Evolutionary conservation across 2,113 vertebrate species (phyloP), one percentile per base, ranked within the genome.

Genomic region (Genyomyrus donnyi): DNA sequence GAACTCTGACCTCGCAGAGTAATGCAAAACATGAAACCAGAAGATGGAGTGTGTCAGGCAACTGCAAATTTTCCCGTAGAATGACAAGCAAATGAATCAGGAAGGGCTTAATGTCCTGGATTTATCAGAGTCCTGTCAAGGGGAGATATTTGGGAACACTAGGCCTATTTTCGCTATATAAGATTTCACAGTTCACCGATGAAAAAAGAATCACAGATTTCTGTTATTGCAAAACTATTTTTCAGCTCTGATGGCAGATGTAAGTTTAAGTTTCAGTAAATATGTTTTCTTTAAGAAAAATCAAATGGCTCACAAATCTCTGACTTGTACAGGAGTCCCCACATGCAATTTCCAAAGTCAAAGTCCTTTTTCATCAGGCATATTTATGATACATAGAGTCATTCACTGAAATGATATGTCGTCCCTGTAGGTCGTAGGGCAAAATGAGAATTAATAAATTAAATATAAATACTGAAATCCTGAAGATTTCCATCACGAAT

Each of bases 81-180:
- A 42, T 89, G 49, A 85, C 89, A 56, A 77, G 77, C n/a, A 46
- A 39, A 89, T 84, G 89, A 89, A 85, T 85, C 24, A 13, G n/a
- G 31, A 9, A 27, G 19, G 62, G 53, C n/a, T 85, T 83, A 53
- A 85, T 85, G 89, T 88, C 24, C 89, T 50, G n/a, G 88, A 19
- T 87, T 56, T 88, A 93, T 92, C 92, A 93, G 85, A 39, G 88
- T 91, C 83, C 89, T 92, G 93, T 92, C 93, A 91, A 88, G 46
- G 10, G 90, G 70, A 90, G 50, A 90, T 92, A 89, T 7, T 83
- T 88, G 89, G 48, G 1, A 91, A 58, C 91, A 50, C 66, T 11
- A 15, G 89, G 88, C 87, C 77, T 88, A 45, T 89, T 50, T 45
- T 27, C 11, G 46, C 56, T 35, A 50, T 91, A 31, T 77, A 74